Base-by-base conservation (phyloP, 2,113 vertebrate genomes). In the Eulacestoma nigropectus region DNA sequence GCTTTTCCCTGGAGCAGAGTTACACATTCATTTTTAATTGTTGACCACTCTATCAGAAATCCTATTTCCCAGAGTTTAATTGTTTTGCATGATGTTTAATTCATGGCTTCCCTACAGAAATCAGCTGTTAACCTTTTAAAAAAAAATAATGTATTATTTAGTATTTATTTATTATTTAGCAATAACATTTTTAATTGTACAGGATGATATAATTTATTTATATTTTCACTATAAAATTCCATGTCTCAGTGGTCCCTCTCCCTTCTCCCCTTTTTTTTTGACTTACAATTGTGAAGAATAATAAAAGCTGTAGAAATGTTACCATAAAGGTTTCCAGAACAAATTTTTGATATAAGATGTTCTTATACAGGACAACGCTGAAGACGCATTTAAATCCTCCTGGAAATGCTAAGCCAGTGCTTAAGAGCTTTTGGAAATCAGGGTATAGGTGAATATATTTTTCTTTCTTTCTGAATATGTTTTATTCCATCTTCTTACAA, bases 121-220 rank as follows among this genome's bases (percentile, higher is more conserved):
- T 95, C 83, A 89, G 80, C 88, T 94, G 95, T 96, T 97, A 96
- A 95, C 95, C 93, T 96, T 97, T 39, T 39, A 0, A 1, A 35
- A 89, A 11, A 46, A 86, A 78, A 47, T 37, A 62, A 94, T 89
- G 4, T 75, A 94, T 96, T 95, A 96, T 97, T 96, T 93, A 97
- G 88, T 93, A 86, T 97, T 96, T 96, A 96, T 97, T 96, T 96
- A 96, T 97, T 97, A 97, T 97, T 97, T 96, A 97, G 52, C 60
- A 75, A 95, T 84, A 95, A 75, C 73, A 69, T 83, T 95, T 95
- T 90, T 94, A 97, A 95, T 97, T 96, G 88, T 83, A 72, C 76
- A 83, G 60, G 75, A 70, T 2, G 0, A 67, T 56, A 96, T 96
- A 44, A 96, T 90, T 97, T 94, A 96, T 97, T 97, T 94, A 97